Evolutionary conservation across 2,113 vertebrate species (phyloP).

Genomic region (Lamprologus tigripictilis): DNA sequence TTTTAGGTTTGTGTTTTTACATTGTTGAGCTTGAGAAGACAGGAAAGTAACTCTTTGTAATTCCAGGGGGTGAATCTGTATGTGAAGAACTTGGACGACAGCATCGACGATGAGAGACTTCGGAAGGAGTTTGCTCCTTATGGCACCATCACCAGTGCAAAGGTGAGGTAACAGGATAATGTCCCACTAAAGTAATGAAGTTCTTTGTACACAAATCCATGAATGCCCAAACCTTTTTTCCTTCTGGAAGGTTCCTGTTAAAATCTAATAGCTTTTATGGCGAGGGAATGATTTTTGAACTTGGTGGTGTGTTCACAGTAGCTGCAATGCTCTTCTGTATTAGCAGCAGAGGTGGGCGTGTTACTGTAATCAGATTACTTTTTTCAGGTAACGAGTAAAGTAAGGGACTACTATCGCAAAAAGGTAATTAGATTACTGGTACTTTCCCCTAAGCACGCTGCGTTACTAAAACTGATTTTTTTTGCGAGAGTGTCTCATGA

Average conservation of each 20-base stretch:
- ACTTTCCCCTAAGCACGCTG: not conserved
- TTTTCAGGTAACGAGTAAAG: not conserved
- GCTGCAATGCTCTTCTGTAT: not conserved
- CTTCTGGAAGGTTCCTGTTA: not conserved
- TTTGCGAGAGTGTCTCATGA: not conserved
- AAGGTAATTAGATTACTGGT: not conserved
- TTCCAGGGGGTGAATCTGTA: conserved; percentile 92
- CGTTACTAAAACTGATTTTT: not conserved
- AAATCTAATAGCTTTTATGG: not conserved
- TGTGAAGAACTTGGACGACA: conserved; percentile 94
- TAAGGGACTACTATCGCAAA: not conserved
- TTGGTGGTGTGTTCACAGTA: not conserved
- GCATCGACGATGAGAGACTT: conserved; percentile 84
- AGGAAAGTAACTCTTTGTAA: not conserved
- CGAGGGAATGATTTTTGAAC: not conserved
- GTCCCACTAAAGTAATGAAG: not conserved
- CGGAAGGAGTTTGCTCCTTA: conserved; percentile 93
- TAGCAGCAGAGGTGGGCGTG: not conserved
- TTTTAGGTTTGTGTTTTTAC: not conserved
- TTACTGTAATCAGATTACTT: not conserved
- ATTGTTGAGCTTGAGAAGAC: not conserved
- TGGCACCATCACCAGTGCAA: conserved; percentile 93
- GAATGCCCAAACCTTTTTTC: not conserved
- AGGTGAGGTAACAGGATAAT: conserved; percentile 68
- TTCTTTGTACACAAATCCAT: not conserved